Evolutionary conservation across 2,113 vertebrate genomes (phyloP).

Genomic region (Climacteris rufus): DNA sequence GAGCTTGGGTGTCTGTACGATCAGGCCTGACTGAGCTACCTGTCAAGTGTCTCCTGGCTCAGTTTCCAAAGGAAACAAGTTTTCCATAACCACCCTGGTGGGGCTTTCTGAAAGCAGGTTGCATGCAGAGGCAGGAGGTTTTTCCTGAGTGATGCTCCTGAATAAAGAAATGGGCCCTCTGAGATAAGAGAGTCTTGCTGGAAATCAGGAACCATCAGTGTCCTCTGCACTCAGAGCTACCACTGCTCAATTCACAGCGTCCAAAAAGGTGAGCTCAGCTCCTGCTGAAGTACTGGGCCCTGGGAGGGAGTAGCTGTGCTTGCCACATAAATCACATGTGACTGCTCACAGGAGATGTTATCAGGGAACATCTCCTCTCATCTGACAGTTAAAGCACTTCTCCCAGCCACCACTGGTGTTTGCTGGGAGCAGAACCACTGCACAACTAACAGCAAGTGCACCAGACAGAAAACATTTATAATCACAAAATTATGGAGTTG

Average conservation of each 20-base stretch:
- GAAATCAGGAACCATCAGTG: background rate
- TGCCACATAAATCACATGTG: background rate
- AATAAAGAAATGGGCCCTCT: background rate
- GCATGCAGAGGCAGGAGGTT: background rate
- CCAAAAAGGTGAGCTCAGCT: background rate
- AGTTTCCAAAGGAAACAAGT: background rate
- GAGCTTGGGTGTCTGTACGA: background rate
- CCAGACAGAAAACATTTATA: background rate
- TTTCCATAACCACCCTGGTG: background rate
- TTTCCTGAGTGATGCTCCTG: background rate
- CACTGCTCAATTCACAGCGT: background rate
- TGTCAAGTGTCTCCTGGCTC: background rate
- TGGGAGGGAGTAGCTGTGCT: background rate
- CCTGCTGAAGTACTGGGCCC: background rate
- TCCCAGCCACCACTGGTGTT: background rate
- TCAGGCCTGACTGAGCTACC: background rate
- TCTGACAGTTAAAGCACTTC: background rate
- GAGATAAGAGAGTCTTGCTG: background rate
- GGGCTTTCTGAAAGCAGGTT: background rate
- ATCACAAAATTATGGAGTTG: fast-evolving
- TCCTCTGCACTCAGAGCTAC: background rate
- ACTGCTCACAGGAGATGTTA: background rate
- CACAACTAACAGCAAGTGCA: background rate
- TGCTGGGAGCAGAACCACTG: background rate
- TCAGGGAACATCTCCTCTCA: background rate